Evolutionary conservation across 2,113 vertebrate genomes (phyloP).

Genomic region (Xiphophorus couchianus): DNA sequence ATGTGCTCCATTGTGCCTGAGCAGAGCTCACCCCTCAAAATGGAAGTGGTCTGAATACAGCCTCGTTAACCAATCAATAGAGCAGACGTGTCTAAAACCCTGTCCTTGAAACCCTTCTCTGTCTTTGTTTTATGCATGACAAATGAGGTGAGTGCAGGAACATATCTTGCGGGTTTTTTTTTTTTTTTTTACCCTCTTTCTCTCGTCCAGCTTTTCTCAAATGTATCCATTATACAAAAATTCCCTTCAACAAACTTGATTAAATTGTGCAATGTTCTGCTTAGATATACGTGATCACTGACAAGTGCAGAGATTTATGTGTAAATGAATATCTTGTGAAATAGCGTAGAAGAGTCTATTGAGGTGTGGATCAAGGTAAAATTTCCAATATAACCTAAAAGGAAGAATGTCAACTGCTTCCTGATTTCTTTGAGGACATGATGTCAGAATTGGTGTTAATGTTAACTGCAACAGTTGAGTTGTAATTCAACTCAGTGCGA

Average conservation of each 20-base stretch:
- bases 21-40: constrained; percentile 56
- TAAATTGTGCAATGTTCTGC: constrained; percentile 41
- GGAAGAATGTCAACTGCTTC: constrained; percentile 45
- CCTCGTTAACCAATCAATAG: constrained; percentile 81
- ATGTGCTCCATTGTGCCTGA: constrained; percentile 76
- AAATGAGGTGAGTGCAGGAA: constrained; percentile 67
- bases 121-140: constrained; percentile 72
- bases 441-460: constrained; percentile 46
- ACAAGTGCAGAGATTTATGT: constrained; percentile 49
- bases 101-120: constrained; percentile 71
- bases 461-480: constrained; percentile 50
- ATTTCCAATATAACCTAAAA: constrained; percentile 55
- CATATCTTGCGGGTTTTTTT: not conserved
- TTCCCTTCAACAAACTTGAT: constrained; percentile 61
- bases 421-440: constrained; percentile 40
- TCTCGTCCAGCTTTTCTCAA: constrained; percentile 35
- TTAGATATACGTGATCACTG: constrained; percentile 47
- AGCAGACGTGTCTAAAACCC: constrained; percentile 73
- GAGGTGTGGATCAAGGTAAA: constrained; percentile 53
- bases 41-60: constrained; percentile 71
- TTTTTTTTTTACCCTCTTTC: not conserved
- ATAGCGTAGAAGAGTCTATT: constrained; percentile 44
- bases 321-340: constrained; percentile 57
- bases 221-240: constrained; percentile 46
- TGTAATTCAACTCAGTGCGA: constrained; percentile 47